Evolutionary conservation across 2,113 vertebrate genomes (phyloP).

Genomic region (Calyptomena viridis): DNA sequence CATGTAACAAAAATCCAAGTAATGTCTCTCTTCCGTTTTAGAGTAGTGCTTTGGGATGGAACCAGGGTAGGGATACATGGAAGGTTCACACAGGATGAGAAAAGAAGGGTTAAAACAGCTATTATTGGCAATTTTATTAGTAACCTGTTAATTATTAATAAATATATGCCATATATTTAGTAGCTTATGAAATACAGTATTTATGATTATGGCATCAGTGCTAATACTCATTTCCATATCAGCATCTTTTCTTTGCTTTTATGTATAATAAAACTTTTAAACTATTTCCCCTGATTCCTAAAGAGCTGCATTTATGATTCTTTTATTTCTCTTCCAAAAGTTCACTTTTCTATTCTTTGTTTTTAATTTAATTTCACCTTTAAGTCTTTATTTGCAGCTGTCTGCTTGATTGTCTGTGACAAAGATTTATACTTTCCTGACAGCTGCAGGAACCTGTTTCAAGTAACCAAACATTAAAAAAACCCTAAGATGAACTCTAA

Average conservation of each 20-base stretch:
- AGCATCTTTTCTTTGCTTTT: neutral
- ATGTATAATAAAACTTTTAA: neutral
- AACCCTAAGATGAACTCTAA: slow-evolving; percentile 31
- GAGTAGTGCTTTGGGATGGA: neutral
- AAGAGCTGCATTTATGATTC: neutral
- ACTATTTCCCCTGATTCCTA: neutral
- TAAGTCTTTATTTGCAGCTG: slow-evolving; percentile 54
- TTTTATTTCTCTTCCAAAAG: neutral
- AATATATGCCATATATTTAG: neutral
- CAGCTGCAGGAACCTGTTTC: slow-evolving; percentile 33
- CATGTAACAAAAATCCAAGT: neutral
- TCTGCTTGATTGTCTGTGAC: slow-evolving; percentile 41
- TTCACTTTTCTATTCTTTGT: neutral
- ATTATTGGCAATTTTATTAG: neutral
- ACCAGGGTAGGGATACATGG: neutral
- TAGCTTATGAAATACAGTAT: neutral
- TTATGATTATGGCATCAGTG: neutral
- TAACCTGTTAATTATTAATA: neutral
- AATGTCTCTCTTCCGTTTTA: neutral
- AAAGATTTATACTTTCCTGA: slow-evolving; percentile 51
- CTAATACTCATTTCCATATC: neutral
- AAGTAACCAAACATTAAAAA: slow-evolving; percentile 58
- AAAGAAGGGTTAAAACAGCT: neutral
- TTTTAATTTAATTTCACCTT: slow-evolving; percentile 44
- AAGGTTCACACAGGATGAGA: neutral